These are phyloP conservation scores for Falco biarmicus DNA, from an alignment of 2,797 vertebrate genomes.

Conservation along the genomic window DNA sequence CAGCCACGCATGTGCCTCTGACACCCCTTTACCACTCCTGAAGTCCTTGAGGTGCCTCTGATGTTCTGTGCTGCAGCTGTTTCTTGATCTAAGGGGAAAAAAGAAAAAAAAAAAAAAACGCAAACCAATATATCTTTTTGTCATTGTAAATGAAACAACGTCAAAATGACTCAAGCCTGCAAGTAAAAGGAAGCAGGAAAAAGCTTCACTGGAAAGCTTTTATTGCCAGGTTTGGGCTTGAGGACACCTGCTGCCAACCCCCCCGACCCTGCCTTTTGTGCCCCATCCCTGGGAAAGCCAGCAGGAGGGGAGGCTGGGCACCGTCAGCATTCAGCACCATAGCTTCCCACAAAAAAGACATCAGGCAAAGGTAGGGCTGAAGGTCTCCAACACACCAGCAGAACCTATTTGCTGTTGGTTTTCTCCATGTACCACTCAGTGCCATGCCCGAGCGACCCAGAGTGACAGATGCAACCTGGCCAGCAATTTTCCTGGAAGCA, in stretches of 20 bases:
- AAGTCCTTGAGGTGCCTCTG: not conserved
- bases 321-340: not conserved
- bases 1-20: fast-evolving
- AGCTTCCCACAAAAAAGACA: not conserved
- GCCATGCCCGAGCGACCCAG: not conserved
- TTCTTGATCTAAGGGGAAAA: not conserved
- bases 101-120: not conserved
- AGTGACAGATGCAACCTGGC: not conserved
- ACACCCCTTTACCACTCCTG: not conserved
- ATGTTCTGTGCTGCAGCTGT: not conserved
- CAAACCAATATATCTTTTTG: not conserved
- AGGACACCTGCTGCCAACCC: not conserved
- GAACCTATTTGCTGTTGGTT: fast-evolving
- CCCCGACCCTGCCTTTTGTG: fast-evolving
- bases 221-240: not conserved
- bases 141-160: not conserved
- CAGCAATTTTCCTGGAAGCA: not conserved
- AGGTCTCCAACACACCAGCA: not conserved
- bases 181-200: not conserved
- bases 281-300: not conserved
- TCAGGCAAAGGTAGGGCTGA: fast-evolving
- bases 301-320: not conserved
- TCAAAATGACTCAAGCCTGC: not conserved
- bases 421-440: fast-evolving
- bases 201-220: not conserved